These are phyloP conservation scores for Oscheius sp. DNA, from an alignment of 2,888 invertebrate species.

Conservation along the genomic window DNA sequence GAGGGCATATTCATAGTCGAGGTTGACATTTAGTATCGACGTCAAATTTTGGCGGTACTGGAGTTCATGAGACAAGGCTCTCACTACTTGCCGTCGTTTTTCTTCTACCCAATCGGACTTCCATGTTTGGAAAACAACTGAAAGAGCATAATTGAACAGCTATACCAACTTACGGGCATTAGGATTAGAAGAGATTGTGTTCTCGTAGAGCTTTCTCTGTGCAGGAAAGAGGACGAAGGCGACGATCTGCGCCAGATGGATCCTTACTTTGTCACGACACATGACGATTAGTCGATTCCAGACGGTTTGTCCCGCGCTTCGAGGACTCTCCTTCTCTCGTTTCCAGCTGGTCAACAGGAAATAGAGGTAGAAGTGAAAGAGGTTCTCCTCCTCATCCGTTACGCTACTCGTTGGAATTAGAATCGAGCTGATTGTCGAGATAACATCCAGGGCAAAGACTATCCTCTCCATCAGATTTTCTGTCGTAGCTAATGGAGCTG, in stretches of 20 bases:
- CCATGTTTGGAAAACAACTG: conserved; percentile 20
- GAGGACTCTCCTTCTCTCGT: conserved; percentile 19
- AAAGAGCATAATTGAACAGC: too few relatives aligned
- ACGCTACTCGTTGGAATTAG: conserved; percentile 19
- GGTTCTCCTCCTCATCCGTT: conserved; percentile 50
- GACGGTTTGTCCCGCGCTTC: conserved; percentile 25
- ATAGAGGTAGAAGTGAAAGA: conserved; percentile 53
- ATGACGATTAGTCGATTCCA: conserved; percentile 46
- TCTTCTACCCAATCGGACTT: conserved; percentile 37
- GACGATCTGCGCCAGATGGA: conserved; percentile 59
- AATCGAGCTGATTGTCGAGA: conserved; percentile 42
- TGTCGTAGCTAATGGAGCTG: conserved; percentile 42
- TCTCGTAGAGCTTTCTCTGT: conserved; percentile 36
- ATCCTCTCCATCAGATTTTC: conserved; percentile 49
- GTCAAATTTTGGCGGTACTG: conserved; percentile 37
- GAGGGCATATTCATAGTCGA: conserved; percentile 63
- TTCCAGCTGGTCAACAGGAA: conserved; percentile 48
- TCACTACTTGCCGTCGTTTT: conserved; percentile 33
- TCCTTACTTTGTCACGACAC: conserved; percentile 47
- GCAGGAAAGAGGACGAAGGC: conserved; percentile 63
- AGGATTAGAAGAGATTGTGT: conserved; percentile 1
- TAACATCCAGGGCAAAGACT: conserved; percentile 41
- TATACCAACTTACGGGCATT: conserved; percentile 4
- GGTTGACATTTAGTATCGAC: conserved; percentile 40
- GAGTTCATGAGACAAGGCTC: conserved; percentile 38